phyloP scores from a whole-genome alignment of 2,113 vertebrate genomes.

The Tautogolabrus adspersus region DNA sequence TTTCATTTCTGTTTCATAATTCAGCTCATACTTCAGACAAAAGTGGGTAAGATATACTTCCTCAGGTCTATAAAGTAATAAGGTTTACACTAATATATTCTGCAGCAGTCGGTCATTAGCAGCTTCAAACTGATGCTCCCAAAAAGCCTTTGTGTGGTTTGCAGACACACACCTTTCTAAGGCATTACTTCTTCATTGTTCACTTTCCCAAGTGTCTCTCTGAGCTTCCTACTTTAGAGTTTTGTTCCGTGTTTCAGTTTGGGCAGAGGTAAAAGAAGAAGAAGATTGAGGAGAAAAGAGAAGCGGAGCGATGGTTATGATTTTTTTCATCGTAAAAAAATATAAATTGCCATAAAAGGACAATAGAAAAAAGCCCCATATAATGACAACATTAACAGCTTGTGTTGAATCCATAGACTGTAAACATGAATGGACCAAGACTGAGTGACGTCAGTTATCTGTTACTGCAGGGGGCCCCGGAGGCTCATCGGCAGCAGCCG shows the following conservation, averaged over 20 bases:
- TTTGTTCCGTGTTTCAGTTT: slow-evolving; percentile 7
- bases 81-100: neutral
- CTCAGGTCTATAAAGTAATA: slow-evolving; percentile 13
- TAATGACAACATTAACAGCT: slow-evolving; percentile 2
- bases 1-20: slow-evolving; percentile 1
- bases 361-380: too few species aligned
- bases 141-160: slow-evolving; percentile 11
- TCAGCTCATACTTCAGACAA: neutral
- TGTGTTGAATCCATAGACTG: neutral
- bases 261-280: neutral
- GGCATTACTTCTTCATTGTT: slow-evolving; percentile 26
- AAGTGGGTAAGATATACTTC: neutral
- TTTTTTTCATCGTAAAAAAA: too few species aligned
- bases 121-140: slow-evolving; percentile 14
- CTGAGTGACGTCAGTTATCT: too few species aligned
- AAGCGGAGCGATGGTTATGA: neutral
- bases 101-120: slow-evolving; percentile 4
- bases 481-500: too few species aligned
- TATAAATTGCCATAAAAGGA: too few species aligned
- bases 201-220: slow-evolving; percentile 23
- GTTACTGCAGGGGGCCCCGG: too few species aligned
- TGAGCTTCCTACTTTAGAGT: slow-evolving; percentile 21
- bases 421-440: too few species aligned
- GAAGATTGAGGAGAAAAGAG: neutral
- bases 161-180: slow-evolving; percentile 27